Conservation (phyloP, 2,888 invertebrate species). For the Cosmorhoe ocellata region DNA sequence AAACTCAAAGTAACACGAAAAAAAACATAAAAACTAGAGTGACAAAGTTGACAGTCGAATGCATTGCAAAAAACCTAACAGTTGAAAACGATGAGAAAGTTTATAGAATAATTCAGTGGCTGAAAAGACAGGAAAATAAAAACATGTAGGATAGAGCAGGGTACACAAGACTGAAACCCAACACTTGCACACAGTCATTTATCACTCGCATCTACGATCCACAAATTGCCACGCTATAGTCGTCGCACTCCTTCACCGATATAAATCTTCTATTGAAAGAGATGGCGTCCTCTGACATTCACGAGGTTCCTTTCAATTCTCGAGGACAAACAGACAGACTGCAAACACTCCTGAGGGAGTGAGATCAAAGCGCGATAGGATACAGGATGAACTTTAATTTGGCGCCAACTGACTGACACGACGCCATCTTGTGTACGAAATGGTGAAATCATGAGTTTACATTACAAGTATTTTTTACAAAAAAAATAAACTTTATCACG, state of each 20-base stretch:
- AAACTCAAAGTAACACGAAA: too few relatives aligned
- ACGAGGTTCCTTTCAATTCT: slow-evolving; percentile 63
- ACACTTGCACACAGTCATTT: slow-evolving; percentile 37
- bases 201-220: slow-evolving; percentile 71
- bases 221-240: slow-evolving; percentile 78
- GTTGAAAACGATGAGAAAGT: too few relatives aligned
- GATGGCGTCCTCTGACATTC: slow-evolving; percentile 60
- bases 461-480: too few relatives aligned
- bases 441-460: not conserved
- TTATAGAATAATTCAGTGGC: too few relatives aligned
- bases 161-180: not conserved
- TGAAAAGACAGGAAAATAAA: too few relatives aligned
- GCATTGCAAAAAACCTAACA: too few relatives aligned
- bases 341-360: slow-evolving; percentile 69
- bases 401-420: slow-evolving; percentile 68
- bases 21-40: too few relatives aligned
- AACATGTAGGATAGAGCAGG: too few relatives aligned
- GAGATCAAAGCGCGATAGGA: slow-evolving; percentile 80
- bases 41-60: too few relatives aligned
- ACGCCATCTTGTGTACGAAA: slow-evolving; percentile 69
- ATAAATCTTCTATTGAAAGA: slow-evolving; percentile 76
- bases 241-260: slow-evolving; percentile 61
- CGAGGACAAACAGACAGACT: slow-evolving; percentile 70
- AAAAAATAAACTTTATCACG: too few relatives aligned
- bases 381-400: slow-evolving; percentile 74